Percentiles rank a stretch among this genome's conserved stretches.
Conservation (phyloP, 2,888 invertebrate genomes). For the Perdita meconis region DNA sequence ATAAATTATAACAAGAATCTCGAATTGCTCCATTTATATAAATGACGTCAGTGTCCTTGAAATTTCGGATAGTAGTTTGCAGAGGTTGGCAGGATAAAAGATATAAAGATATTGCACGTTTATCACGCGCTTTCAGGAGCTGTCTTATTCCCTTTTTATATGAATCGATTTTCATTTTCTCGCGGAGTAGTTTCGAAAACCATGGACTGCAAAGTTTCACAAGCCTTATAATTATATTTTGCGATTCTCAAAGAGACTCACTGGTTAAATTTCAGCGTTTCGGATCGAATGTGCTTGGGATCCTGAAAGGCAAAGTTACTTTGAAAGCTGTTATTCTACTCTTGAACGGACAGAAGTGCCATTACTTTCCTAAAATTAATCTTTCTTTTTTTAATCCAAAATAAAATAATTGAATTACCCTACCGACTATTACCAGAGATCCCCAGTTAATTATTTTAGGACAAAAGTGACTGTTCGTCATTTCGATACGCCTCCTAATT, state of each 20-base stretch:
- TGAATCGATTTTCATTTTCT: slow-evolving; percentile 50
- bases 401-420: no score
- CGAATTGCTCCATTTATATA: neutral
- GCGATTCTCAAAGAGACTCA: slow-evolving; percentile 32
- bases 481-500: slow-evolving; percentile 27
- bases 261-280: slow-evolving; percentile 8
- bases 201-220: slow-evolving; percentile 25
- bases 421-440: no score
- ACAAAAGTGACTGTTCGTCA: slow-evolving; percentile 31
- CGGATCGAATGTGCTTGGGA: neutral
- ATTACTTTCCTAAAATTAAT: no score
- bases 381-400: no score
- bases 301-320: neutral
- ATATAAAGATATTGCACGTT: slow-evolving; percentile 37
- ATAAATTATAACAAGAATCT: no score
- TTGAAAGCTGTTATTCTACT: neutral
- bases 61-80: neutral
- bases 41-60: neutral
- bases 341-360: neutral
- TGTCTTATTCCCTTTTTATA: slow-evolving; percentile 46
- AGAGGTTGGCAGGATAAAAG: neutral
- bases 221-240: slow-evolving; percentile 41
- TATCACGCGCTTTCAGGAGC: slow-evolving; percentile 32
- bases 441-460: slow-evolving; percentile 37
- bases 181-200: slow-evolving; percentile 34